Evolutionary conservation across 2,113 vertebrate species (phyloP).

Genomic region (Merops nubicus): DNA sequence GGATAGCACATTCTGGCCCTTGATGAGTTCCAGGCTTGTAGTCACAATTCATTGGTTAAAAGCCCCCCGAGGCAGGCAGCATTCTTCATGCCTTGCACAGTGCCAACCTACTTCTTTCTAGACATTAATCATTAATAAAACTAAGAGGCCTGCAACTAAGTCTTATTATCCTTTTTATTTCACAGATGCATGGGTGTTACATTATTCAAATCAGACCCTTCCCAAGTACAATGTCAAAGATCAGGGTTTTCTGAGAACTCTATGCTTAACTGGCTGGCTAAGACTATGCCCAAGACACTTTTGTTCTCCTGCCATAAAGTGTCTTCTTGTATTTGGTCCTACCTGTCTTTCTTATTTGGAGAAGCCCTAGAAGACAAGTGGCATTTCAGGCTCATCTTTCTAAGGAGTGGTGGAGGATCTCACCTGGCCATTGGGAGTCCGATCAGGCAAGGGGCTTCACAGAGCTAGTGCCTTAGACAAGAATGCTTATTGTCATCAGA

Average conservation of each 20-base stretch:
- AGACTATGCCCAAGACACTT: not conserved
- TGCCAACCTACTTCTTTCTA: not conserved
- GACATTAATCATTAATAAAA: not conserved
- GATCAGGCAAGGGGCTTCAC: not conserved
- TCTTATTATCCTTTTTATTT: not conserved
- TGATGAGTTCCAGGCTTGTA: not conserved
- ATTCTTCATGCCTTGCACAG: not conserved
- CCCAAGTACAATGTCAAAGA: not conserved
- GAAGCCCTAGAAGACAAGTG: not conserved
- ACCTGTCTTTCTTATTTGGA: not conserved
- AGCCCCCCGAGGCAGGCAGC: accelerated
- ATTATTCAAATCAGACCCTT: not conserved
- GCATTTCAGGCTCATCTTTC: not conserved
- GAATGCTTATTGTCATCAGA: not conserved
- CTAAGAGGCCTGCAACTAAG: not conserved
- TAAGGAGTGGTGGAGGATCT: not conserved
- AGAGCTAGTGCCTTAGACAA: not conserved
- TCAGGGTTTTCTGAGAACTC: not conserved
- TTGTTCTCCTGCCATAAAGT: not conserved
- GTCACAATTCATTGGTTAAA: not conserved
- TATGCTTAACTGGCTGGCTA: not conserved
- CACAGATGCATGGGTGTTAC: not conserved
- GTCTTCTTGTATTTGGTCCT: not conserved
- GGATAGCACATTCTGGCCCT: not conserved
- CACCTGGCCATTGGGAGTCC: not conserved